These are phyloP conservation scores for Sebastes schlegelii DNA, from an alignment of 2,113 vertebrate genomes.

Conservation along the genomic window DNA sequence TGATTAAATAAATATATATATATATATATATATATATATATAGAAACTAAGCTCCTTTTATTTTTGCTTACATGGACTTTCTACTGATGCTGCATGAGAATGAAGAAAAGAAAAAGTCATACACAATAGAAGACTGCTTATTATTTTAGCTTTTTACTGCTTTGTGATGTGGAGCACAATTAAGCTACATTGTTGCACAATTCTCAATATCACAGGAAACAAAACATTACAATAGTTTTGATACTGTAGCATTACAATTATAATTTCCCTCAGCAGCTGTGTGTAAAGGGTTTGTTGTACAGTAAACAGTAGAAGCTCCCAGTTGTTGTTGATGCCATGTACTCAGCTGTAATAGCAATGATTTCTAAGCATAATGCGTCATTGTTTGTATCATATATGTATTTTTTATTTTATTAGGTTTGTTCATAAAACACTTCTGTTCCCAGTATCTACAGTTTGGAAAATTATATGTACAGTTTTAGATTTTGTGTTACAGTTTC, in stretches of 20 bases:
- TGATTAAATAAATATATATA: conserved; percentile 13
- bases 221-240: neutral
- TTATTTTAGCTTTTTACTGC: neutral
- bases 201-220: neutral
- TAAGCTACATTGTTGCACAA: neutral
- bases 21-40: neutral
- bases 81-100: neutral
- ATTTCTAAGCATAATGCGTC: neutral
- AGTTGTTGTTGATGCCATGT: neutral
- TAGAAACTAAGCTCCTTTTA: conserved; percentile 9
- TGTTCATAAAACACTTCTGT: neutral
- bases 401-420: neutral
- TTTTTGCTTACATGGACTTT: neutral
- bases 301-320: neutral
- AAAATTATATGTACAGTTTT: neutral
- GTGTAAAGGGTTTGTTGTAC: neutral
- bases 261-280: neutral
- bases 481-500: neutral
- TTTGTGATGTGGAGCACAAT: neutral
- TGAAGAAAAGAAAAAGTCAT: neutral
- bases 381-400: neutral
- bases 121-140: neutral
- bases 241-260: neutral
- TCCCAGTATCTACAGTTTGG: neutral
- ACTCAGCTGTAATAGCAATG: neutral